A percentile compares a stretch with the other conserved stretches of the same genome.
These are phyloP conservation scores for Neodiprion lecontei DNA, from an alignment of 1,140 invertebrate genomes.

Conservation along the genomic window DNA sequence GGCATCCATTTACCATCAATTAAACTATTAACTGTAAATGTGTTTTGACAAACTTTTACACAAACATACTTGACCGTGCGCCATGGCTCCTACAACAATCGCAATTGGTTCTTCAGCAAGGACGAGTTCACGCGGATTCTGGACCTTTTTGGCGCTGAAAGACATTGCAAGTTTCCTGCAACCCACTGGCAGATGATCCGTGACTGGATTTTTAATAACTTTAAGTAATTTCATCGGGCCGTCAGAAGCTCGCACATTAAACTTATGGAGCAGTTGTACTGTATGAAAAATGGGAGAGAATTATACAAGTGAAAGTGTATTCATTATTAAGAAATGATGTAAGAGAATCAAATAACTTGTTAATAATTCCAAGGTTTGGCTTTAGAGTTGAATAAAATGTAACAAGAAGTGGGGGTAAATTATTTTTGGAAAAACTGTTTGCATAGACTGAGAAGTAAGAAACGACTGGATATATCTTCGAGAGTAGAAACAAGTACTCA, in stretches of 20 bases:
- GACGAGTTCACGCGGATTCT: conserved; percentile 82
- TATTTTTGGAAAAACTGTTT: conserved; percentile 16
- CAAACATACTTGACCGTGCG: conserved; percentile 83
- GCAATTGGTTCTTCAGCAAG: conserved; percentile 84
- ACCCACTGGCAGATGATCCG: conserved; percentile 94
- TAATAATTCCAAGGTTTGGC: too few species aligned
- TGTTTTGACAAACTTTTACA: conserved; percentile 7
- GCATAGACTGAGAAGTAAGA: neutral
- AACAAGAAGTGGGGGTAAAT: conserved; percentile 21
- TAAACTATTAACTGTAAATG: neutral
- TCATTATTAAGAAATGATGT: too few species aligned
- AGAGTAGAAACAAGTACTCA: conserved; percentile 56
- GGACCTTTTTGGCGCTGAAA: conserved; percentile 81
- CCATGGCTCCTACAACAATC: conserved; percentile 95
- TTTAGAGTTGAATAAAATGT: conserved; percentile 20
- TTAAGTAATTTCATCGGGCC: conserved; percentile 91
- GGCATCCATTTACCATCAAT: too few species aligned
- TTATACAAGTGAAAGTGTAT: conserved; percentile 6
- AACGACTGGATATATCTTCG: conserved; percentile 13
- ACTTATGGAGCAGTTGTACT: conserved; percentile 97
- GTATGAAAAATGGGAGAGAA: conserved; percentile 45
- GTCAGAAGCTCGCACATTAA: conserved; percentile 89
- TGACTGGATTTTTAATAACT: conserved; percentile 98
- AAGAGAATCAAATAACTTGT: too few species aligned
- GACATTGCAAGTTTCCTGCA: conserved; percentile 92